These are phyloP conservation scores for Panzeria rudis DNA, from an alignment of 2,888 invertebrate species.

Conservation along the genomic window DNA sequence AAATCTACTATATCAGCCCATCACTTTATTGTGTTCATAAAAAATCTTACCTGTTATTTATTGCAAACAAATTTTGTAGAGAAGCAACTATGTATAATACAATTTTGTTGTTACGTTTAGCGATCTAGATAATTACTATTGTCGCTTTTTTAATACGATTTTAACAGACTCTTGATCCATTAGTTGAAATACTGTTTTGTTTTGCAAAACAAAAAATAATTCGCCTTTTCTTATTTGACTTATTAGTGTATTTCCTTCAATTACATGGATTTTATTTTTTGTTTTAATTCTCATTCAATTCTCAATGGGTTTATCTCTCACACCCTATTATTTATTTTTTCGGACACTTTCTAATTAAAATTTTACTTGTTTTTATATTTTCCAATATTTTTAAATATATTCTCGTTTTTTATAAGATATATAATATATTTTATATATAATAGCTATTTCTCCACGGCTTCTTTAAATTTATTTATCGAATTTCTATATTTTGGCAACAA, in stretches of 20 bases:
- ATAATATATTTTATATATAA: neutral
- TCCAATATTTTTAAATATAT: neutral
- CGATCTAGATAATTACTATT: constrained; percentile 27
- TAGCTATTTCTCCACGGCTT: neutral
- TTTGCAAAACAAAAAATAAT: constrained; percentile 35
- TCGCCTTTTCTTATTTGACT: constrained; percentile 21
- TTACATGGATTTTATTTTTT: constrained; percentile 56
- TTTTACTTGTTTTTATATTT: neutral
- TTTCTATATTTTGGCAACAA: constrained; percentile 54
- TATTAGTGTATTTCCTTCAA: constrained; percentile 26
- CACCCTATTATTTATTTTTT: constrained; percentile 45
- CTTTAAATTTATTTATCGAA: constrained; percentile 8
- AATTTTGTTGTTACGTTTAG: constrained; percentile 19
- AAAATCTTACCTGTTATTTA: constrained; percentile 58
- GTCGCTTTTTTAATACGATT: neutral
- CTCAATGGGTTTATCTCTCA: constrained; percentile 51
- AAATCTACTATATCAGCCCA: constrained; percentile 41
- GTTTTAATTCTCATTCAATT: constrained; percentile 46
- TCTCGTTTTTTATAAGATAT: neutral
- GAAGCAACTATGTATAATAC: constrained; percentile 1
- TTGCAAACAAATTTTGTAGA: constrained; percentile 46
- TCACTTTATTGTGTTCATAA: neutral
- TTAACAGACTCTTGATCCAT: constrained; percentile 48
- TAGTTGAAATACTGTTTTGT: constrained; percentile 25
- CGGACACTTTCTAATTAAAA: constrained; percentile 63